Percentiles rank a stretch among this genome's conserved stretches.
Conservation (phyloP, 2,888 invertebrate species). For the Hydriomena furcata region DNA sequence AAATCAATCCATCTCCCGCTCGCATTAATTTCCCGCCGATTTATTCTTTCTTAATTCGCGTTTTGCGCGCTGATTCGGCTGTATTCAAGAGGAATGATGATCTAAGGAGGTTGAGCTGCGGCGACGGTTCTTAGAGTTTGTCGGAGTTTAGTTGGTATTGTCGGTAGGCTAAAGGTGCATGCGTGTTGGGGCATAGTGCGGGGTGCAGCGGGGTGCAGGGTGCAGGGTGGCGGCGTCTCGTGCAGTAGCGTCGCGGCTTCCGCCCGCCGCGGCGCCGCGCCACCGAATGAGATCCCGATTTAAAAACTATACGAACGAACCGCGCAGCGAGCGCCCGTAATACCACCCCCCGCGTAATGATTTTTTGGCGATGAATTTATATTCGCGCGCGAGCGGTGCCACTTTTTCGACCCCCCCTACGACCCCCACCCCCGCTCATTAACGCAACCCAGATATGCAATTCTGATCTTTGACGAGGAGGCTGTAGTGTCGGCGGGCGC, state of each 20-base stretch:
- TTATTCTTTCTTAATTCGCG: conserved; percentile 43
- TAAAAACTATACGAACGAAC: conserved; percentile 81
- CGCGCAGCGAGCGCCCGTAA: conserved; percentile 84
- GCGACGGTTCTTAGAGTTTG: neutral
- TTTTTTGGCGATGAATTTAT: conserved; percentile 93
- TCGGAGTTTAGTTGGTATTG: neutral
- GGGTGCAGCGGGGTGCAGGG: conserved; percentile 46
- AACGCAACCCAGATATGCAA: conserved; percentile 87
- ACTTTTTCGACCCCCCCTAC: conserved; percentile 81
- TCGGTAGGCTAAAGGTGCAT: conserved; percentile 54
- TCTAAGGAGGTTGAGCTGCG: neutral
- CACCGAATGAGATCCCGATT: conserved; percentile 80
- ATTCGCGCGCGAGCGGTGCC: conserved; percentile 86
- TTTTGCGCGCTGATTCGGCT: conserved; percentile 30
- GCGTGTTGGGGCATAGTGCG: conserved; percentile 63
- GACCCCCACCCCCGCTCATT: conserved; percentile 81
- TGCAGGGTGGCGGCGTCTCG: conserved; percentile 41
- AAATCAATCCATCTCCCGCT: conserved; percentile 46
- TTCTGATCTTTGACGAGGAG: conserved; percentile 86
- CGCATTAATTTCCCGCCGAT: conserved; percentile 54
- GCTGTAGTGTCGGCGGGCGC: conserved; percentile 83
- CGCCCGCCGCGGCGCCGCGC: conserved; percentile 75
- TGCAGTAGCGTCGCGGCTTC: conserved; percentile 66
- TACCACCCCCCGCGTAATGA: conserved; percentile 92
- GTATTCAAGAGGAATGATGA: conserved; percentile 14